Conservation (phyloP, 2,888 invertebrate species). For the Acanthopleura granulata region DNA sequence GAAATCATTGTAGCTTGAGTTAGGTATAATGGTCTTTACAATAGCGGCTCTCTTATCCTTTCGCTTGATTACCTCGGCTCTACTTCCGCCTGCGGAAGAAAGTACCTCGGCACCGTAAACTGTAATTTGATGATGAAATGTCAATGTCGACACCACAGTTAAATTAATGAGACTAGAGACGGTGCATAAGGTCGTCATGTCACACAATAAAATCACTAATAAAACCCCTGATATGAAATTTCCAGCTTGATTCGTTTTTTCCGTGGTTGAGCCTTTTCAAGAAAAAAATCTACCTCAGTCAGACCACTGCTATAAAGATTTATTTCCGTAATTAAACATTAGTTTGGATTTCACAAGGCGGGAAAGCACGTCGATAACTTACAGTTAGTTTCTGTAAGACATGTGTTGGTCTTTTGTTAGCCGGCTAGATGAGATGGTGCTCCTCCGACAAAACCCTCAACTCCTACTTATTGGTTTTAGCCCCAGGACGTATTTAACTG, state of each 20-base stretch:
- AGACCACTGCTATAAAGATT: neutral
- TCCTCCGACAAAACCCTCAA: neutral
- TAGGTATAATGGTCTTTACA: too few species aligned
- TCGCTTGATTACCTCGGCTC: conserved; percentile 1
- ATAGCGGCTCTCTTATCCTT: neutral
- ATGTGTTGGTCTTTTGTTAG: conserved; percentile 2
- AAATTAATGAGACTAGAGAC: too few species aligned
- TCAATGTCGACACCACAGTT: neutral
- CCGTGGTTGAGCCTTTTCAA: too few species aligned
- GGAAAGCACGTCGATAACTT: neutral
- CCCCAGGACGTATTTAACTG: neutral
- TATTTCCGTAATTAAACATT: conserved; percentile 1
- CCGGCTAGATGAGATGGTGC: conserved; percentile 4
- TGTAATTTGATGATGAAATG: conserved; percentile 12
- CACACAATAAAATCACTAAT: too few species aligned
- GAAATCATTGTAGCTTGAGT: too few species aligned
- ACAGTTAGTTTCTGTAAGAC: neutral
- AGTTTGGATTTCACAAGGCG: neutral
- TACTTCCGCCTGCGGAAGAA: neutral
- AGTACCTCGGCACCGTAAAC: neutral
- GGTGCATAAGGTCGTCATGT: too few species aligned
- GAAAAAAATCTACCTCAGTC: too few species aligned
- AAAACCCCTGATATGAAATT: too few species aligned
- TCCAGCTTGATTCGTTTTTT: too few species aligned
- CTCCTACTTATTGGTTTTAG: conserved; percentile 5